Evolutionary conservation across 2,797 vertebrate species (phyloP).

Genomic region (Amazonetta brasiliensis): DNA sequence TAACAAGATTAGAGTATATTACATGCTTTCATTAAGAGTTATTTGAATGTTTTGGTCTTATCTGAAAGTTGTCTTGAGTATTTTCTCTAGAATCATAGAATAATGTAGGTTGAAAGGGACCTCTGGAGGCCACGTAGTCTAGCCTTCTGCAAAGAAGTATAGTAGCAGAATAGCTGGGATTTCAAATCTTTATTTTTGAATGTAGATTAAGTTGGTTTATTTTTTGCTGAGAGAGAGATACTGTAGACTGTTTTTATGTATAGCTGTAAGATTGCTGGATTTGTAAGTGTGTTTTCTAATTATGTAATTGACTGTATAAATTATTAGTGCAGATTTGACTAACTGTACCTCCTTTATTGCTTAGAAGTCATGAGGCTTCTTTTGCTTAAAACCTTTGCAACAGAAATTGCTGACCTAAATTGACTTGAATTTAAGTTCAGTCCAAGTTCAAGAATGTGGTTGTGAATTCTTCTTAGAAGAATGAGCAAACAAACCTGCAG

Average conservation of each 20-base stretch:
- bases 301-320: not conserved
- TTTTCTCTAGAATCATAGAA: not conserved
- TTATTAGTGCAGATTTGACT: not conserved
- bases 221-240: not conserved
- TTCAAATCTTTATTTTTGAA: not conserved
- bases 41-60: not conserved
- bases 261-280: not conserved
- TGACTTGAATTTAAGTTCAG: not conserved
- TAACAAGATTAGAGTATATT: not conserved
- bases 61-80: not conserved
- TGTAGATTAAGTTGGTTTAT: not conserved
- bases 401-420: not conserved
- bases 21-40: not conserved
- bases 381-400: not conserved
- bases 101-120: not conserved
- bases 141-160: not conserved
- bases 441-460: not conserved
- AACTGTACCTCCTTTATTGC: not conserved
- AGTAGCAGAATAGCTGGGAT: not conserved
- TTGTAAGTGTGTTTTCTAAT: constrained; percentile 23
- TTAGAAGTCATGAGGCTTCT: not conserved
- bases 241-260: not conserved
- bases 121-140: not conserved
- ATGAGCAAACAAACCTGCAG: not conserved
- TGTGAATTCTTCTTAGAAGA: not conserved